A percentile compares a stretch with the other conserved stretches of the same genome.
phyloP scores from a whole-genome alignment of 2,888 invertebrate genomes.

The Chelonus formosanus region DNA sequence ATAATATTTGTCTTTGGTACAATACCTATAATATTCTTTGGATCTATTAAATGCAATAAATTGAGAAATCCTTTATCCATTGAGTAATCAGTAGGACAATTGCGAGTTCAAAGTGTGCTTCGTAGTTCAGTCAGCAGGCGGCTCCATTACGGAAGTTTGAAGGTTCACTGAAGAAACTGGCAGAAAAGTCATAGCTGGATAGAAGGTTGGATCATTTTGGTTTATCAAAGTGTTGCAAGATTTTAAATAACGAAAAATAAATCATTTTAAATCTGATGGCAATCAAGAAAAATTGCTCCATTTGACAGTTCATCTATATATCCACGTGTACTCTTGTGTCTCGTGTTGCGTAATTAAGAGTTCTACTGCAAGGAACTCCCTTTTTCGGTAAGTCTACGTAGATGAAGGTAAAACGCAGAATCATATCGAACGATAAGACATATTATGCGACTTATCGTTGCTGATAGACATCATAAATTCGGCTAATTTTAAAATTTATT shows the following conservation, averaged over 20 bases:
- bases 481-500: background rate
- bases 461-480: background rate
- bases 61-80: conserved; percentile 22
- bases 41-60: background rate
- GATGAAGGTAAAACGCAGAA: background rate
- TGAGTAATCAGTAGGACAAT: conserved; percentile 18
- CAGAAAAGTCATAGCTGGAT: conserved; percentile 1
- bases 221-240: background rate
- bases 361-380: conserved; percentile 56
- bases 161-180: conserved; percentile 12
- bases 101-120: conserved; percentile 16
- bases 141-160: conserved; percentile 24
- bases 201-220: background rate
- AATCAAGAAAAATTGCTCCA: conserved; percentile 21
- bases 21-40: background rate
- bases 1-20: background rate
- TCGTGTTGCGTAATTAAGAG: conserved; percentile 58
- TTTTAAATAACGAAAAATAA: conserved; percentile 3
- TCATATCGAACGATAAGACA: background rate
- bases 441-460: background rate
- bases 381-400: conserved; percentile 55
- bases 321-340: conserved; percentile 56
- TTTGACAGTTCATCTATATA: conserved; percentile 27
- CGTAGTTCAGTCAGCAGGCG: conserved; percentile 26
- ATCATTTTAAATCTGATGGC: conserved; percentile 17